Evolutionary conservation across 2,888 invertebrate genomes (phyloP).

Genomic region (Aspidiotus destructor): DNA sequence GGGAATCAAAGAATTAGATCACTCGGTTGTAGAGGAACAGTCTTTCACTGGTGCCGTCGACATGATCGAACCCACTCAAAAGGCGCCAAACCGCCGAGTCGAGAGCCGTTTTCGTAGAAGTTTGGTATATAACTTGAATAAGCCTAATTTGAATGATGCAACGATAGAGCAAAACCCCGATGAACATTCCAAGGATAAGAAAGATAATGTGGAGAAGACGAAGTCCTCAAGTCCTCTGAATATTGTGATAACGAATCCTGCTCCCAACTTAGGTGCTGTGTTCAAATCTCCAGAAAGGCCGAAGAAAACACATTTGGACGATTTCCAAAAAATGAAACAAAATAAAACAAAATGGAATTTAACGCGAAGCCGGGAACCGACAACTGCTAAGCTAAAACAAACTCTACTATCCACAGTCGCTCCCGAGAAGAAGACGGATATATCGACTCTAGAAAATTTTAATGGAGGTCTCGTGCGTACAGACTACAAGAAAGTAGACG

Average conservation of each 20-base stretch:
- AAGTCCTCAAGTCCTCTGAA: not conserved
- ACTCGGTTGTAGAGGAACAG: not conserved
- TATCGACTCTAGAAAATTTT: slow-evolving; percentile 5
- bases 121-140: not conserved
- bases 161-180: not conserved
- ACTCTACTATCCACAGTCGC: slow-evolving; percentile 5
- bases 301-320: not conserved
- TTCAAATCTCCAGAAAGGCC: not conserved
- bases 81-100: not conserved
- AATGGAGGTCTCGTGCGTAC: slow-evolving; percentile 5
- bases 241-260: not conserved
- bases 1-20: not conserved
- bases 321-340: not conserved
- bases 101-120: not conserved
- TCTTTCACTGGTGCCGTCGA: not conserved
- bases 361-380: slow-evolving; percentile 7
- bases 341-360: slow-evolving; percentile 18
- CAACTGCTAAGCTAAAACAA: slow-evolving; percentile 25
- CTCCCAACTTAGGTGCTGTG: not conserved
- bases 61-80: not conserved
- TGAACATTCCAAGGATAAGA: not conserved
- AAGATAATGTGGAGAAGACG: not conserved
- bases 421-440: slow-evolving; percentile 8
- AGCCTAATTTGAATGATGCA: not conserved
- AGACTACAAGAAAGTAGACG: not conserved